Conservation (phyloP, 2,888 invertebrate species). For the Pterostichus madidus region DNA sequence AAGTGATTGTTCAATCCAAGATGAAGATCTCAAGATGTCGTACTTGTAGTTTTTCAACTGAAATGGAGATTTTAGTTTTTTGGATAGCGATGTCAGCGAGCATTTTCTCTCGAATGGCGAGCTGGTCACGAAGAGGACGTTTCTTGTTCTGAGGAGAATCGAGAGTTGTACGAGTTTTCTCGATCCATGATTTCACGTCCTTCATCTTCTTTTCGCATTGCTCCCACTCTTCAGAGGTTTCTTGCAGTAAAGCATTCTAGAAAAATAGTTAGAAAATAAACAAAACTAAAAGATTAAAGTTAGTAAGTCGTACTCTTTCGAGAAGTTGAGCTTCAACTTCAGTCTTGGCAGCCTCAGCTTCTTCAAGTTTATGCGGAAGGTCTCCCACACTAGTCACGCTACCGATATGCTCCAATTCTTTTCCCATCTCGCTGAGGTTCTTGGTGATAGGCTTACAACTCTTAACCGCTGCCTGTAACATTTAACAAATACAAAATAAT, state of each 20-base stretch:
- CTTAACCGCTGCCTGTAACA: constrained; percentile 88
- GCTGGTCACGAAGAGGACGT: constrained; percentile 92
- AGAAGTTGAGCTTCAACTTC: constrained; percentile 91
- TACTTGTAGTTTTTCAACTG: constrained; percentile 94
- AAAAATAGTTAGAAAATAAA: constrained; percentile 62
- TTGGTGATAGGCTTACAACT: constrained; percentile 93
- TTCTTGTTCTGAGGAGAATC: constrained; percentile 92
- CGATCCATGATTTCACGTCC: constrained; percentile 93
- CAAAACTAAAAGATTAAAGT: background rate
- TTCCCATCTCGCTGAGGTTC: constrained; percentile 94
- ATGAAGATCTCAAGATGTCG: constrained; percentile 74
- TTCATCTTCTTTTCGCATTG: constrained; percentile 96
- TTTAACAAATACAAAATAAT: constrained; percentile 70
- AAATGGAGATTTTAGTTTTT: constrained; percentile 92
- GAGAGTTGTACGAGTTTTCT: constrained; percentile 88
- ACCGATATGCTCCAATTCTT: constrained; percentile 91
- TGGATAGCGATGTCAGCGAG: constrained; percentile 92
- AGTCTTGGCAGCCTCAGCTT: constrained; percentile 92
- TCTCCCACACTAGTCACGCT: constrained; percentile 92
- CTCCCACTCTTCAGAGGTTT: constrained; percentile 97
- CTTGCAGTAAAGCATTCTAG: constrained; percentile 92
- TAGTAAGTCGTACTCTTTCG: constrained; percentile 83
- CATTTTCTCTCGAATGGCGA: constrained; percentile 91
- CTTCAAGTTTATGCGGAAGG: constrained; percentile 90
- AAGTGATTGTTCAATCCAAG: background rate